Conservation (phyloP, 2,797 vertebrate species). For the Paguma larvata region DNA sequence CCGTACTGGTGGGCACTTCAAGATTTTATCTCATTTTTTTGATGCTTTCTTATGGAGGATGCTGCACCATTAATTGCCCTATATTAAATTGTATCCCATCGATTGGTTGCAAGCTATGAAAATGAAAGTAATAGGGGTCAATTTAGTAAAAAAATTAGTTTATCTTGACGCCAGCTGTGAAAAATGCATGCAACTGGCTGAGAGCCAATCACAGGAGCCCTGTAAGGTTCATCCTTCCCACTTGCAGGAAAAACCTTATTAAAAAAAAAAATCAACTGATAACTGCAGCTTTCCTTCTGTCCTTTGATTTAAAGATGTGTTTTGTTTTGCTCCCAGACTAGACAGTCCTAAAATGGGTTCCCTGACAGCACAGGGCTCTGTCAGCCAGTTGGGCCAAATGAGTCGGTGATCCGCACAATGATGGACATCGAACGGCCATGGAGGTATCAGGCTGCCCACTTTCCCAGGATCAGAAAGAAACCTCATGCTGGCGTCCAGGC, state of each 20-base stretch:
- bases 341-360: slow-evolving; percentile 49
- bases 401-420: slow-evolving; percentile 6
- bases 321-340: slow-evolving; percentile 64
- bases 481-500: neutral
- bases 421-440: neutral
- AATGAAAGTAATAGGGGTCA: slow-evolving; percentile 90
- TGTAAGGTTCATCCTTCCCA: slow-evolving; percentile 79
- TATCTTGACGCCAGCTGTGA: slow-evolving; percentile 89
- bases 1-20: neutral
- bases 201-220: slow-evolving; percentile 84
- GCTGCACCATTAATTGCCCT: slow-evolving; percentile 84
- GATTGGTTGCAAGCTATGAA: slow-evolving; percentile 87
- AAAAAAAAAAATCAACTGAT: slow-evolving; percentile 43
- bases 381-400: slow-evolving; percentile 20
- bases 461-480: neutral
- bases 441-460: neutral
- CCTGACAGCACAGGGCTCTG: neutral
- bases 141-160: slow-evolving; percentile 90
- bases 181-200: slow-evolving; percentile 87
- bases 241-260: slow-evolving; percentile 78
- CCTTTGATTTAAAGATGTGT: neutral
- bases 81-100: slow-evolving; percentile 88
- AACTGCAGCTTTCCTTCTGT: slow-evolving; percentile 10
- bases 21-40: neutral
- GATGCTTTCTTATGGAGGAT: slow-evolving; percentile 35